A percentile compares a stretch with the other conserved stretches of the same genome.
These are phyloP conservation scores for Melitaea cinxia DNA, from an alignment of 1,140 invertebrate genomes.

Conservation along the genomic window DNA sequence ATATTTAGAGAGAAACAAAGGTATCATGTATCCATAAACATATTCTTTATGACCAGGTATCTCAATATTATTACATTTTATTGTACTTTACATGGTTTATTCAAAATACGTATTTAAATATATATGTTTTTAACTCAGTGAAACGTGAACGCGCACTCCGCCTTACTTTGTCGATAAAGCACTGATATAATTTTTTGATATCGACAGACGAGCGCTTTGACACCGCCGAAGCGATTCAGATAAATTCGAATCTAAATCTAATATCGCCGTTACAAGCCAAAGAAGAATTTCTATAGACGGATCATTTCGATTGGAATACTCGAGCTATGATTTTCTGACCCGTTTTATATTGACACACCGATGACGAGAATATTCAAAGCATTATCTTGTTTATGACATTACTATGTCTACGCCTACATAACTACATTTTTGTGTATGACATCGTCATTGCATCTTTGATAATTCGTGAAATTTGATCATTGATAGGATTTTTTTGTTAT, in stretches of 20 bases:
- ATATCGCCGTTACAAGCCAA: slow-evolving; percentile 64
- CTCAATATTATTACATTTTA: too few relatives aligned
- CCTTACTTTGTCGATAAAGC: slow-evolving; percentile 64
- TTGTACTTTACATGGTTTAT: too few relatives aligned
- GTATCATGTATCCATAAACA: too few relatives aligned
- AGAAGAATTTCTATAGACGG: slow-evolving; percentile 55
- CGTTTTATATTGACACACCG: slow-evolving; percentile 16
- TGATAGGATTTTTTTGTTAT: too few relatives aligned
- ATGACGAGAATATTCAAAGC: slow-evolving; percentile 11
- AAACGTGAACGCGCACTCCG: slow-evolving; percentile 45
- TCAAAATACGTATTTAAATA: too few relatives aligned
- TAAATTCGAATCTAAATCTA: slow-evolving; percentile 73
- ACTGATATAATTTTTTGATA: slow-evolving; percentile 78
- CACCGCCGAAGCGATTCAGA: slow-evolving; percentile 63
- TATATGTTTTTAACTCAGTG: not conserved
- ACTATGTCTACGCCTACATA: not conserved
- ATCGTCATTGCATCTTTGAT: not conserved
- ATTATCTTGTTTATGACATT: slow-evolving; percentile 9
- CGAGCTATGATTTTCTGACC: slow-evolving; percentile 41
- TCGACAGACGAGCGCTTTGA: slow-evolving; percentile 64
- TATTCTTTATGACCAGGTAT: too few relatives aligned
- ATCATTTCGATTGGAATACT: slow-evolving; percentile 53
- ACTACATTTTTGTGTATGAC: not conserved
- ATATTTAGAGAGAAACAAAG: too few relatives aligned
- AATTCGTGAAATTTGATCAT: too few relatives aligned